Evolutionary conservation across 2,888 invertebrate species (phyloP), one percentile per base, ranked within the genome.

Genomic region (Sisyra terminalis): DNA sequence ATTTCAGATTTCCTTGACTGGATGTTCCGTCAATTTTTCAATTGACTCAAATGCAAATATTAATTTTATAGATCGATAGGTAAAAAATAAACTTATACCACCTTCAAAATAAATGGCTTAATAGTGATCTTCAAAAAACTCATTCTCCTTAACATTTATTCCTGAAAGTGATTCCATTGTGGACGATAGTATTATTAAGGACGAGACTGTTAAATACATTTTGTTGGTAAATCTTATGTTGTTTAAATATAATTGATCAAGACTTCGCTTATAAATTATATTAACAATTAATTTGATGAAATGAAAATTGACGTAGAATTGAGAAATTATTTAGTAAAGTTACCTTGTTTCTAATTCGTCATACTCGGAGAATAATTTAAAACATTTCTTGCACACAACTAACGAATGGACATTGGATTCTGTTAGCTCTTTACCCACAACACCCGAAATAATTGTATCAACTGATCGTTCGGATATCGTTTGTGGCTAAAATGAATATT

Each of bases 381-480:
- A 71, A 55, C 83, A 84, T 50, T 77, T 78, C 53, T 73, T 75
- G 56, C 83, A 84, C 2, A 83, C 54, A 13, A 73, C 57, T 39
- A 61, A 61, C 0, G 72, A 67, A 46, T 75, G 74, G 1, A 66
- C 66, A 31, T 56, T 59, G 2, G 69, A 64, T 49, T 71, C 66
- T 6, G 57, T 60, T 1, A 80, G 50, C 2, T 67, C 61, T 43
- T 57, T 61, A 39, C 67, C 64, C 16, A 73, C 53, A 11, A 73
- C 57, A 38, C 61, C 55, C 39, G 61, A 60, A 46, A 74, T 62
- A 8, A 64, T 57, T 39, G 61, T 57, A 14, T 49, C 49, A 18
- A 59, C 47, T 7, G 56, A 53, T 10, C 52, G 47, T 44, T 55
- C 55, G 13, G 56, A 54, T 44, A 50, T 51, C 45, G 56, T 55